Percentiles rank a stretch among this genome's conserved stretches.
Evolutionary conservation across 2,113 vertebrate genomes (phyloP).

Genomic region (Pseudopodoces humilis): DNA sequence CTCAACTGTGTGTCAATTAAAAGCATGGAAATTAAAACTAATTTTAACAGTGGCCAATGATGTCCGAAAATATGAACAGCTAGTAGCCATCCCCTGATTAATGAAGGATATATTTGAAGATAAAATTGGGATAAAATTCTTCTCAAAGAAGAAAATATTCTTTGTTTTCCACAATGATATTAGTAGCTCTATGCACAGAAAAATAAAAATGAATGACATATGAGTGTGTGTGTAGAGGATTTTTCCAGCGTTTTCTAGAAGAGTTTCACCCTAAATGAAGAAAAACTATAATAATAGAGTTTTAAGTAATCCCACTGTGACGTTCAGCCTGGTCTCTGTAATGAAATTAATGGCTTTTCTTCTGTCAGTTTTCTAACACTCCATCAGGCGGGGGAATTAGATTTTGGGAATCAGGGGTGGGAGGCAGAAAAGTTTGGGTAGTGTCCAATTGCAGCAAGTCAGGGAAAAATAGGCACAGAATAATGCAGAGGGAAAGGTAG

Average conservation of each 20-base stretch:
- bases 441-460: neutral
- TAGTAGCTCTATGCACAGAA: neutral
- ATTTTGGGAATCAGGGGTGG: neutral
- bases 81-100: neutral
- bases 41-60: neutral
- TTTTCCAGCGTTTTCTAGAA: neutral
- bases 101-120: neutral
- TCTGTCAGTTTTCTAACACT: neutral
- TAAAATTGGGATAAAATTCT: neutral
- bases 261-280: neutral
- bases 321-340: neutral
- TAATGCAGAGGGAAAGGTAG: neutral
- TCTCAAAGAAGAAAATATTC: neutral
- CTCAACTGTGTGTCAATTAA: fast-evolving
- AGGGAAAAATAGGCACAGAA: neutral
- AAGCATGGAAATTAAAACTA: neutral
- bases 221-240: fast-evolving
- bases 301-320: neutral
- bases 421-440: neutral
- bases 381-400: neutral
- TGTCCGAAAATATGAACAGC: neutral
- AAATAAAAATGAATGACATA: neutral
- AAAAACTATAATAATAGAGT: neutral
- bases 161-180: neutral
- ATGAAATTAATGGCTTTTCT: neutral